Conservation (phyloP, 2,797 vertebrate genomes). For the Siniperca scherzeri region DNA sequence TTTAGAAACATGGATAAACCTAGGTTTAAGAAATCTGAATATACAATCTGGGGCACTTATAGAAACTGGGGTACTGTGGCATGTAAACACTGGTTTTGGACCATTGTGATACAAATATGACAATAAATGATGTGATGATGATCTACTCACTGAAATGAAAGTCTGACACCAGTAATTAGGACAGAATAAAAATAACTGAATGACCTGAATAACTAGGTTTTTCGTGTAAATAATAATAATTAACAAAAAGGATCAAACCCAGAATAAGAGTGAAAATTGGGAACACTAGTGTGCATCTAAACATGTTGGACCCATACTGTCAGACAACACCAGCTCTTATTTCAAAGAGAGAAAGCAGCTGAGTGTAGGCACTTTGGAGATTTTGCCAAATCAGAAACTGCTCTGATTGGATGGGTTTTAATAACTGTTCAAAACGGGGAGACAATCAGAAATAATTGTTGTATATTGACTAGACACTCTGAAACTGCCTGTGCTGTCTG, state of each 20-base stretch:
- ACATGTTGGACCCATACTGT: neutral
- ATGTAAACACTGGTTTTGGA: neutral
- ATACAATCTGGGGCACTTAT: neutral
- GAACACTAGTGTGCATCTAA: neutral
- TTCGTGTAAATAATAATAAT: neutral
- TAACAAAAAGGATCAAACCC: neutral
- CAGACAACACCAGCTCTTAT: neutral
- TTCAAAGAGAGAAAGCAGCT: neutral
- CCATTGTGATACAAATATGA: neutral
- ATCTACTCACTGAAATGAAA: neutral
- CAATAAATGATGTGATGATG: neutral
- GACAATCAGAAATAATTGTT: conserved; percentile 9
- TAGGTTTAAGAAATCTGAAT: neutral
- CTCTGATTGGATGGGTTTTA: neutral
- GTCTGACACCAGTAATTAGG: neutral
- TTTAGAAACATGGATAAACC: neutral
- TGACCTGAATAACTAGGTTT: neutral
- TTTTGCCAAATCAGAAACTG: neutral
- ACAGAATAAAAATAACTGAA: neutral
- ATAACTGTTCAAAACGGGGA: neutral
- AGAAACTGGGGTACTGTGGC: neutral
- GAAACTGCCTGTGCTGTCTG: neutral
- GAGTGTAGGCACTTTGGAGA: neutral
- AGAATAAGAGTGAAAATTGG: neutral
- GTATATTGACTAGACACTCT: neutral